Conservation (phyloP, 2,888 invertebrate species). For the Parnassius glacialis region DNA sequence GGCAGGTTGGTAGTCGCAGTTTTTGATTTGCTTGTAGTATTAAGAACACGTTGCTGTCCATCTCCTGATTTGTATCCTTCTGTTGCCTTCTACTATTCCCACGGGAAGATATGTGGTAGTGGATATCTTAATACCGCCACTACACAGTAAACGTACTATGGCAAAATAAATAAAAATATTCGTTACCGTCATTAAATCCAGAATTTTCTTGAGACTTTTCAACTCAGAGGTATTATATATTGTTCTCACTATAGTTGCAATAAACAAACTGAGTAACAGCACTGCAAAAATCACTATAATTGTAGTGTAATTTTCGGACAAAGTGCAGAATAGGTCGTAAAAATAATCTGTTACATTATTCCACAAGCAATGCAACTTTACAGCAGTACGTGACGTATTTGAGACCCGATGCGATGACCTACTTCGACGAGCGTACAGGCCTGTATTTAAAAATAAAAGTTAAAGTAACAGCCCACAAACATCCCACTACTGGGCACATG, state of each 20-base stretch:
- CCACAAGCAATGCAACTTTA: slow-evolving; percentile 5
- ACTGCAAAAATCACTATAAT: slow-evolving; percentile 47
- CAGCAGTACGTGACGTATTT: neutral
- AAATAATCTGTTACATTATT: slow-evolving; percentile 3
- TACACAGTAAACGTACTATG: too few relatives aligned
- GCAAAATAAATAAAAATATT: slow-evolving; percentile 5
- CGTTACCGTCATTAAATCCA: slow-evolving; percentile 53
- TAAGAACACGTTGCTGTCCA: too few relatives aligned
- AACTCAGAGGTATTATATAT: slow-evolving; percentile 49
- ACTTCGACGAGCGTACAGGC: slow-evolving; percentile 9
- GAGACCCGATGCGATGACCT: neutral
- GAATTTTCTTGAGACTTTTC: slow-evolving; percentile 51
- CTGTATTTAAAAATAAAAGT: slow-evolving; percentile 5
- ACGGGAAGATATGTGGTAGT: too few relatives aligned
- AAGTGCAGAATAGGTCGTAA: neutral
- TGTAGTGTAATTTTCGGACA: slow-evolving; percentile 40
- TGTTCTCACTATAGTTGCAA: slow-evolving; percentile 55
- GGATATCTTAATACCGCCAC: too few relatives aligned
- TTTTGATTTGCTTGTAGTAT: too few relatives aligned
- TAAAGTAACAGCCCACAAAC: too few relatives aligned
- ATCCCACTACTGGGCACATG: too few relatives aligned
- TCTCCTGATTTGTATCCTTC: too few relatives aligned
- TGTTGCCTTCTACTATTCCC: too few relatives aligned
- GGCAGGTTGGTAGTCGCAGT: too few relatives aligned
- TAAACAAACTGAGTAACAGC: slow-evolving; percentile 46